phyloP scores from a whole-genome alignment of 2,888 invertebrate genomes.

The Prenolepis imparis region DNA sequence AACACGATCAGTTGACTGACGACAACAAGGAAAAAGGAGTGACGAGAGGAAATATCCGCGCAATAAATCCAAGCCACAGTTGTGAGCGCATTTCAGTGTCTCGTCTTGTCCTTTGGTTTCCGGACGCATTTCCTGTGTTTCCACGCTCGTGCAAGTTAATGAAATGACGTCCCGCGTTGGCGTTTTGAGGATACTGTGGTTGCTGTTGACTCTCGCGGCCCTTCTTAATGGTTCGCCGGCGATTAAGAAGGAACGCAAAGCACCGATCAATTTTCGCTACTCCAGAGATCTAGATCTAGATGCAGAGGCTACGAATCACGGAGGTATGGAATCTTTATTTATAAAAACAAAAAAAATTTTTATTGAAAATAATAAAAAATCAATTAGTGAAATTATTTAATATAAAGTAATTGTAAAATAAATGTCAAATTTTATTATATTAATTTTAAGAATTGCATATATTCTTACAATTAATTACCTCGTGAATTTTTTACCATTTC shows the following conservation, averaged over 20 bases:
- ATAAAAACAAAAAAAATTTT: neutral
- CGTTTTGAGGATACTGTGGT: neutral
- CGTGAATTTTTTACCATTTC: neutral
- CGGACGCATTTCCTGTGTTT: constrained; percentile 1
- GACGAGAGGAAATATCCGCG: constrained; percentile 21
- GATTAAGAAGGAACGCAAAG: constrained; percentile 69
- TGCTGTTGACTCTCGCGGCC: constrained; percentile 15
- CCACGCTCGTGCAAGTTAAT: neutral
- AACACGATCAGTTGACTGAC: constrained; percentile 35
- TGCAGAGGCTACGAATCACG: constrained; percentile 73
- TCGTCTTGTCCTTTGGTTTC: neutral
- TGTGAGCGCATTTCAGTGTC: constrained; percentile 56
- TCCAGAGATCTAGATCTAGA: constrained; percentile 78
- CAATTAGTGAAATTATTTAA: neutral
- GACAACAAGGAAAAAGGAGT: constrained; percentile 48
- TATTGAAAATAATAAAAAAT: neutral
- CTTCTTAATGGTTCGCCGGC: constrained; percentile 16
- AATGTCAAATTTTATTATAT: neutral
- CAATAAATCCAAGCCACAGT: constrained; percentile 61
- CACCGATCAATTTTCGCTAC: constrained; percentile 74
- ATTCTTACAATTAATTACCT: neutral
- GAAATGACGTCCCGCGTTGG: constrained; percentile 27
- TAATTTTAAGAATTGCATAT: neutral
- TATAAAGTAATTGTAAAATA: neutral
- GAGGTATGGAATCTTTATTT: constrained; percentile 32